phyloP scores from a whole-genome alignment of 2,797 vertebrate genomes.

The Sebastolobus altivelis region DNA sequence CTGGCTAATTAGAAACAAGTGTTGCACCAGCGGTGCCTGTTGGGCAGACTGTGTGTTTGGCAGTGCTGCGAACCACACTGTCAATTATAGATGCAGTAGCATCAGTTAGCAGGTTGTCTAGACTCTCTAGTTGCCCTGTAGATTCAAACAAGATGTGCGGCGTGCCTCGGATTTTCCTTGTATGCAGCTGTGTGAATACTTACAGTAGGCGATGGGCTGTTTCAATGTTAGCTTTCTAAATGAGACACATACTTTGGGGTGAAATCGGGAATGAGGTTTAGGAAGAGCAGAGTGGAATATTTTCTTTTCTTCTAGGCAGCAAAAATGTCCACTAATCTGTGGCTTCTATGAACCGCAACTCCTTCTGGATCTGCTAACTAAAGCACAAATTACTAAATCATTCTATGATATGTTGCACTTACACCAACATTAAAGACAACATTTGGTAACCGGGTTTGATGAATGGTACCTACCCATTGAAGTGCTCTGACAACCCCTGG shows the following conservation, averaged over 20 bases:
- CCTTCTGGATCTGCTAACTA: slow-evolving; percentile 2
- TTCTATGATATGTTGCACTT: neutral
- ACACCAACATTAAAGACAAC: slow-evolving; percentile 1
- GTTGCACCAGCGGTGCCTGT: slow-evolving; percentile 38
- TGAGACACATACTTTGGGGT: slow-evolving; percentile 24
- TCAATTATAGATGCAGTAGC: slow-evolving; percentile 44
- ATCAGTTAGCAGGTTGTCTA: slow-evolving; percentile 40
- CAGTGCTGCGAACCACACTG: slow-evolving; percentile 30
- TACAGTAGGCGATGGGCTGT: slow-evolving; percentile 3
- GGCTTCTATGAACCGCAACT: slow-evolving; percentile 15
- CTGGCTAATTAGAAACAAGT: slow-evolving; percentile 71
- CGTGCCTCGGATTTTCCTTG: slow-evolving; percentile 23
- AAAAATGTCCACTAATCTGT: slow-evolving; percentile 10
- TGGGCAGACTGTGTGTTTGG: slow-evolving; percentile 45
- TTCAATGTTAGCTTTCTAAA: slow-evolving; percentile 37
- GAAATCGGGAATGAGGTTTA: slow-evolving; percentile 4
- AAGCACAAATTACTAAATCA: slow-evolving; percentile 4
- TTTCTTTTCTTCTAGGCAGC: slow-evolving; percentile 21
- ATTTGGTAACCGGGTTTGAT: neutral
- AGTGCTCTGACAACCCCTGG: slow-evolving; percentile 89
- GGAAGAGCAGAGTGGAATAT: slow-evolving; percentile 25
- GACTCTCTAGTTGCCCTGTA: slow-evolving; percentile 32
- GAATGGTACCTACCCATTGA: slow-evolving; percentile 92
- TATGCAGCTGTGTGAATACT: slow-evolving; percentile 48
- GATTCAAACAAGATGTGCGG: slow-evolving; percentile 65